Conservation (phyloP, 2,113 vertebrate species). For the Trogon surrucura region DNA sequence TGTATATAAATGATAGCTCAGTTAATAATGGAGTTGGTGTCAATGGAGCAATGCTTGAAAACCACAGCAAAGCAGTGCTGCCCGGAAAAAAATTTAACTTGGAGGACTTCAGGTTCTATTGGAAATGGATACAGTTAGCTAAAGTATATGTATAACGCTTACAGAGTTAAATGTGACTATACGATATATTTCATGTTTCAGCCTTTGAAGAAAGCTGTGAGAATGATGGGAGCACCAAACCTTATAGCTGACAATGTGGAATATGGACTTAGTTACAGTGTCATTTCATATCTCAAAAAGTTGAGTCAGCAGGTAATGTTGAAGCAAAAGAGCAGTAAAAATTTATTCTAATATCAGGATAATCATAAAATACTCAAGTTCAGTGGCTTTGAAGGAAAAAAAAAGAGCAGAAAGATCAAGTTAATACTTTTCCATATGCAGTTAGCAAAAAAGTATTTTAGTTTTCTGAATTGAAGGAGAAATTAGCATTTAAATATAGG, state of each 20-base stretch:
- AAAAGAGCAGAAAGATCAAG: background rate
- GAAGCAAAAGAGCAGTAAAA: slow-evolving; percentile 53
- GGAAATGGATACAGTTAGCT: background rate
- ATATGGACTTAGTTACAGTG: slow-evolving; percentile 96
- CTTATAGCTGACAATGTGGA: slow-evolving; percentile 97
- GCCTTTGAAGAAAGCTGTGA: slow-evolving; percentile 94
- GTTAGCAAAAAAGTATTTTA: background rate
- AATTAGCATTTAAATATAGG: background rate
- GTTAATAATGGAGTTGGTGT: background rate
- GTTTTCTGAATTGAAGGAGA: background rate
- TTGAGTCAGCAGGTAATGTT: slow-evolving; percentile 94
- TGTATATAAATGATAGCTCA: background rate
- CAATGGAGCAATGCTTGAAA: background rate
- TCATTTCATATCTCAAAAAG: slow-evolving; percentile 98
- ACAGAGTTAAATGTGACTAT: background rate
- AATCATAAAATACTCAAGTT: slow-evolving; percentile 13
- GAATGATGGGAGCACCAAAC: slow-evolving; percentile 97
- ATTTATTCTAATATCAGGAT: slow-evolving; percentile 8
- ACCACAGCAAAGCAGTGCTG: background rate
- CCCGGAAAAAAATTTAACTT: background rate
- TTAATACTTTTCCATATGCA: background rate
- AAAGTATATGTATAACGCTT: background rate
- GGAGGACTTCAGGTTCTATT: background rate
- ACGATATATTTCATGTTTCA: slow-evolving; percentile 58
- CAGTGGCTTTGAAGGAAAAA: background rate